A percentile compares a stretch with the other conserved stretches of the same genome.
These are phyloP conservation scores for Phymorhynchus buccinoides DNA, from an alignment of 1,140 invertebrate genomes.

Conservation along the genomic window DNA sequence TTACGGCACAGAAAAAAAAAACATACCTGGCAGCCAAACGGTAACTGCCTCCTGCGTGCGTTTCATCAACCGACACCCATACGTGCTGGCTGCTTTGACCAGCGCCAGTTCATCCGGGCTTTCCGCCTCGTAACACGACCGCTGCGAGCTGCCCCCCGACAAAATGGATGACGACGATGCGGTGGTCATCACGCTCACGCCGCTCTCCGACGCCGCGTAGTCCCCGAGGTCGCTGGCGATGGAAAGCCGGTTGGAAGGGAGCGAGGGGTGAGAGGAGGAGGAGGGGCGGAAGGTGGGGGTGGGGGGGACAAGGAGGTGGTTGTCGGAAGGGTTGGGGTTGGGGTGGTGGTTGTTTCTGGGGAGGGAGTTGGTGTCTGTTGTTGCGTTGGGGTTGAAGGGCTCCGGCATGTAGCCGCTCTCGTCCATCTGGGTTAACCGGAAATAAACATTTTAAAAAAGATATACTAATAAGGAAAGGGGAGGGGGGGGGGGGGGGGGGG, in stretches of 20 bases:
- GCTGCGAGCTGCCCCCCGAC: constrained; percentile 54
- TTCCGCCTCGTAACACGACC: constrained; percentile 70
- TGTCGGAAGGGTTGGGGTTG: constrained; percentile 8
- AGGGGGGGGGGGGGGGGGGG: too few relatives aligned
- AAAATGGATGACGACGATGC: constrained; percentile 53
- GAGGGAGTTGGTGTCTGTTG: too few relatives aligned
- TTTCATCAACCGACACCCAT: constrained; percentile 77
- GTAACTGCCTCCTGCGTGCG: constrained; percentile 83
- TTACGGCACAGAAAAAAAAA: too few relatives aligned
- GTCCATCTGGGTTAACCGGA: constrained; percentile 58
- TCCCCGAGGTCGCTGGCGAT: constrained; percentile 33
- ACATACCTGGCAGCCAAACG: constrained; percentile 76
- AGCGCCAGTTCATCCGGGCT: constrained; percentile 75
- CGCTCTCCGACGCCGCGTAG: constrained; percentile 48
- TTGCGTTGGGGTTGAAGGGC: too few relatives aligned
- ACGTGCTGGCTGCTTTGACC: constrained; percentile 73
- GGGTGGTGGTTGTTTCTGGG: not conserved
- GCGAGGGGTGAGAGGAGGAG: not conserved
- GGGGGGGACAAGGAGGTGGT: not conserved
- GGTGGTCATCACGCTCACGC: constrained; percentile 50
- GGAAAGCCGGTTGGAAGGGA: constrained; percentile 10
- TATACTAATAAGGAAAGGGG: too few relatives aligned
- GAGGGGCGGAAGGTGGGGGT: not conserved
- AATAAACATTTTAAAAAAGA: too few relatives aligned
- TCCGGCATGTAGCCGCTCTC: constrained; percentile 55